phyloP scores from a whole-genome alignment of 2,113 vertebrate species.

The Thunnus maccoyii region DNA sequence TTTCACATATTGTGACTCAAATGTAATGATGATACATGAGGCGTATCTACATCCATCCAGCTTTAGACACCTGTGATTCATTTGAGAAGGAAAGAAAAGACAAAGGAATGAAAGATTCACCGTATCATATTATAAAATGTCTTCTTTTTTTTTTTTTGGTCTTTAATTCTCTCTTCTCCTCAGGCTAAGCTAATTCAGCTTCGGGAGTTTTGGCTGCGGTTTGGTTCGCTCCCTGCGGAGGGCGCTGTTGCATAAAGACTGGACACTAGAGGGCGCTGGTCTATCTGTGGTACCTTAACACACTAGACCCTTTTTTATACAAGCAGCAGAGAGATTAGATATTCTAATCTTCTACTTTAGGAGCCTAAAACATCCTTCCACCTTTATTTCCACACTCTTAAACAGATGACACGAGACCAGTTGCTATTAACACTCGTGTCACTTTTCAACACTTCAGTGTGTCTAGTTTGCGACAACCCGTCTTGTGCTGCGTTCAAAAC shows the following conservation, averaged over 20 bases:
- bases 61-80: neutral
- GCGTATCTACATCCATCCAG: neutral
- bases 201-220: slow-evolving; percentile 45
- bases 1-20: too few species aligned
- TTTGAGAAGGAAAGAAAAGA: neutral
- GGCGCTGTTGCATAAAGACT: slow-evolving; percentile 82
- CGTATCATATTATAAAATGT: neutral
- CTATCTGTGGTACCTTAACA: neutral
- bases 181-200: neutral
- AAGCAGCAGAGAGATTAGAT: too few species aligned
- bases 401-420: slow-evolving; percentile 31
- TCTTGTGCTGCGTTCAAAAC: slow-evolving; percentile 31
- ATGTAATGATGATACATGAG: too few species aligned
- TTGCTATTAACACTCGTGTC: slow-evolving; percentile 76
- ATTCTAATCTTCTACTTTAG: neutral
- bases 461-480: slow-evolving; percentile 51
- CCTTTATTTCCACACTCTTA: slow-evolving; percentile 26
- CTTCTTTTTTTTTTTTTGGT: slow-evolving; percentile 19
- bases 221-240: slow-evolving; percentile 57
- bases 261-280: slow-evolving; percentile 40
- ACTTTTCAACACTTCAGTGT: slow-evolving; percentile 80
- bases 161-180: slow-evolving; percentile 24
- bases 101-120: neutral
- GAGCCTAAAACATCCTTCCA: neutral
- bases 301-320: too few species aligned